These are phyloP conservation scores for Caenorhabditis angaria DNA, from an alignment of 2,888 invertebrate genomes.

Conservation along the genomic window DNA sequence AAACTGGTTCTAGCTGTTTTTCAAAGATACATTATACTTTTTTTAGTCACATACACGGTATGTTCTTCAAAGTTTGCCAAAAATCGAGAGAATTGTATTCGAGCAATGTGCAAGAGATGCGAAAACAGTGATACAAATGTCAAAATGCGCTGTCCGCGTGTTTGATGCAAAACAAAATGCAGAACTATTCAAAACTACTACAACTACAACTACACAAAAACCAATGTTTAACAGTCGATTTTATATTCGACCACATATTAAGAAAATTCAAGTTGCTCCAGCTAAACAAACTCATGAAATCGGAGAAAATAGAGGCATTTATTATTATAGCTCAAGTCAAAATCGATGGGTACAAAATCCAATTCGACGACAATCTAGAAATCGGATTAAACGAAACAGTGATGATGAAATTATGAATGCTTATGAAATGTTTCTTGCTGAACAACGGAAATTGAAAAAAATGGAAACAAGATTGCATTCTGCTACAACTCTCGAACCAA, in stretches of 20 bases:
- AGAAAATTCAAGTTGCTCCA: constrained; percentile 36
- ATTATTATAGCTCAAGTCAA: constrained; percentile 29
- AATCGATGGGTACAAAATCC: constrained; percentile 45
- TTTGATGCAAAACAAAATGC: constrained; percentile 37
- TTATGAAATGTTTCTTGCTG: constrained; percentile 45
- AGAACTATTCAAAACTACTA: constrained; percentile 16
- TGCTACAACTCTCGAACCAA: background rate
- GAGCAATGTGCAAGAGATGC: constrained; percentile 58
- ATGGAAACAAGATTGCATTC: constrained; percentile 27
- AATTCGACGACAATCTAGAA: constrained; percentile 29
- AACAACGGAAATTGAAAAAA: constrained; percentile 43
- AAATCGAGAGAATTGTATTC: constrained; percentile 57
- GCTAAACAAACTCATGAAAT: constrained; percentile 20
- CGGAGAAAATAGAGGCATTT: constrained; percentile 3
- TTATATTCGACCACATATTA: constrained; percentile 5
- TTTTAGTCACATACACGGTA: constrained; percentile 54
- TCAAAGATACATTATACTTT: background rate
- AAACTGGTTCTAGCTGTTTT: no score
- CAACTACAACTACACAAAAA: background rate
- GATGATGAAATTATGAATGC: constrained; percentile 44
- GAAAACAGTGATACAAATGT: constrained; percentile 52
- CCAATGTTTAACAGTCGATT: background rate
- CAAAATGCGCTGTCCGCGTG: constrained; percentile 57
- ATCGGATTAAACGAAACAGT: constrained; percentile 14
- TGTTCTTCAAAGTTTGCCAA: constrained; percentile 36